Percentiles rank a stretch among this genome's conserved stretches.
Evolutionary conservation across 2,113 vertebrate species (phyloP).

Genomic region (Apistogramma diplotaenia): DNA sequence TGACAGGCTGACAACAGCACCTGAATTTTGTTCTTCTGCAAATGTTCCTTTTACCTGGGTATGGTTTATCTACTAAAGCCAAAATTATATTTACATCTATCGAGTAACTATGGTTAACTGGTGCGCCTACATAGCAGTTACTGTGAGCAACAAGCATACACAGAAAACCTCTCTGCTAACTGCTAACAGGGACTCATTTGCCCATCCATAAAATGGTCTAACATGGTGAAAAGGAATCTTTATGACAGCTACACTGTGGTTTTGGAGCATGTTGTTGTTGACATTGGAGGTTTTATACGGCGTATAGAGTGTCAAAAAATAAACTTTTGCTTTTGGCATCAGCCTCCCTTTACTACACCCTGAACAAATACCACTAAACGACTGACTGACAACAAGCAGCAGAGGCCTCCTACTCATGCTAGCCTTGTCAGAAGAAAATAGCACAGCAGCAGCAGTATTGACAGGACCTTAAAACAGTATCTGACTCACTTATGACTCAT

Average conservation of each 20-base stretch:
- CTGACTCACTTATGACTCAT: conserved; percentile 50
- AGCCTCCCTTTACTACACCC: neutral
- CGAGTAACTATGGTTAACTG: too few species aligned
- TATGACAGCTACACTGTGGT: neutral
- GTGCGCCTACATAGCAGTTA: neutral
- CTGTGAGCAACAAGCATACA: neutral
- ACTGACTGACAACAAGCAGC: neutral
- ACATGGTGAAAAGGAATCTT: neutral
- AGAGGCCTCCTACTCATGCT: conserved; percentile 2
- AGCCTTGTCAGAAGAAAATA: conserved; percentile 23
- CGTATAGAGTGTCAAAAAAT: neutral
- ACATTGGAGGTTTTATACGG: neutral
- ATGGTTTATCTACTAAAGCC: neutral
- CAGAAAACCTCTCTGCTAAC: neutral
- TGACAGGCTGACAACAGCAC: neutral
- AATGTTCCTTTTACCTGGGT: neutral
- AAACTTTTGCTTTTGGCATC: neutral
- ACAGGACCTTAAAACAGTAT: conserved; percentile 8
- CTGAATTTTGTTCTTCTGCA: neutral
- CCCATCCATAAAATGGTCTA: accelerated
- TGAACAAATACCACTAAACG: neutral
- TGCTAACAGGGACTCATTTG: neutral
- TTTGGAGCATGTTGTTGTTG: neutral
- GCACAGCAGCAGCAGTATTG: neutral
- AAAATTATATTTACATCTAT: neutral